Base-by-base conservation (phyloP, 64 coral and sea anemone genomes). In the Montipora cactus region DNA sequence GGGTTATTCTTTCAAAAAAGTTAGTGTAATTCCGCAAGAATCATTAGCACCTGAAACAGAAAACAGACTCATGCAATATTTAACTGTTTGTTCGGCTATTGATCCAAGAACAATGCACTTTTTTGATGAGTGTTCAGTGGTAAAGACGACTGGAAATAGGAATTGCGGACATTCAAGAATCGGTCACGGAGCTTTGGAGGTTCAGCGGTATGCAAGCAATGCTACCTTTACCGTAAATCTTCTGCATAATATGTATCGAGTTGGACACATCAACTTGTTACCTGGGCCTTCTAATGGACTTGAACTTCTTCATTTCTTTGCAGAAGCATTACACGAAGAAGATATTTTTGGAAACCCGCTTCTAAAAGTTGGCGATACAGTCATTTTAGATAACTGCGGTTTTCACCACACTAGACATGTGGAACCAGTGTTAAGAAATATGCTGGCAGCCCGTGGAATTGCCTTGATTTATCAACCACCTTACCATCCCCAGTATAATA, bases 261-360 rank as follows among this genome's bases (percentile, higher is more conserved):
- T 95, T 68, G 78, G 89, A 13, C 89, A 91, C 49, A 64, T 91
- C 7, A 91, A 91, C 49, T 75, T 95, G 45, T 74, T 95, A 57
- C 82, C 73, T 19, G 94, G 94, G 3, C 82, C 89, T 6, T 95
- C 94, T 23, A 91, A 95, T 64, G 94, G 94, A 0, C 49, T 88
- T 16, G 89, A 95, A 62, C 74, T 95, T 47, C 49, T 95, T 23
- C 91, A 91, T 79, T 95, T 95, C 51, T 95, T 94, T 68, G 81
- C 58, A 9, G 81, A 95, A 71, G 88, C 89, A 10, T 49, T 91
- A 7, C 52, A 95, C 75, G 18, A 90, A 87, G 74, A 79, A 79
- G 88, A 95, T 25, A 87, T 78, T n/a, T 79, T 91, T 47, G 89
- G n/a, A 67, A 95, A 91, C 12, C 74, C 72, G 16, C 22, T 95